Conservation (phyloP, 1,140 invertebrate genomes). For the Rhizoglyphus robini region DNA sequence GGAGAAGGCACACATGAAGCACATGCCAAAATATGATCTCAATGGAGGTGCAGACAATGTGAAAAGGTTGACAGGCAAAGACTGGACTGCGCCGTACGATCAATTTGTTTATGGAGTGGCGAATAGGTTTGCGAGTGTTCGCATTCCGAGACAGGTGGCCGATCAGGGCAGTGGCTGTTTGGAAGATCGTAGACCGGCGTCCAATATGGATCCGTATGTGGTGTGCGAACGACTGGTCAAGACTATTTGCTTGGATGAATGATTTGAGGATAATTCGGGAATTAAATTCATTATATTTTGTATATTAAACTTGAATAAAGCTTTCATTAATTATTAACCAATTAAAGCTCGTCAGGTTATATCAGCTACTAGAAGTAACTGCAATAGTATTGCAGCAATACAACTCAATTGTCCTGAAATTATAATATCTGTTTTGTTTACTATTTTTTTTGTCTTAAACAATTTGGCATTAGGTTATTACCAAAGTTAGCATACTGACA, state of each 20-base stretch:
- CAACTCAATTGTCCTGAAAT: too few species aligned
- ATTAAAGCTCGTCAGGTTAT: too few species aligned
- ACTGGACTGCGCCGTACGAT: conserved; percentile 5
- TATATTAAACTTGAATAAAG: too few species aligned
- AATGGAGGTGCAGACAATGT: conserved; percentile 61
- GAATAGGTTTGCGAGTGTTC: conserved; percentile 38
- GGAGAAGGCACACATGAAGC: conserved; percentile 60
- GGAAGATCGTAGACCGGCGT: conserved; percentile 80
- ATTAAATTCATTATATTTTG: too few species aligned
- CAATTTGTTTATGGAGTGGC: conserved; percentile 43
- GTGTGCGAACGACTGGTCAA: conserved; percentile 56
- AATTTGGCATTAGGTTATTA: too few species aligned
- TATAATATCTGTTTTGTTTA: too few species aligned
- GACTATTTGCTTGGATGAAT: conserved; percentile 43
- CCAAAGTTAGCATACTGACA: too few species aligned
- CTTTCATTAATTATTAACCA: too few species aligned
- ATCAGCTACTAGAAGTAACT: too few species aligned
- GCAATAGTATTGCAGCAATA: too few species aligned
- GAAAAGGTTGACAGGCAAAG: conserved; percentile 60
- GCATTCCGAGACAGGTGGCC: conserved; percentile 42
- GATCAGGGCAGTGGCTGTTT: conserved; percentile 80
- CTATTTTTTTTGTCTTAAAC: too few species aligned
- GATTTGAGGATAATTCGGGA: too few species aligned
- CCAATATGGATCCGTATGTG: conserved; percentile 82
- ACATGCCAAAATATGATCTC: conserved; percentile 80